Base-by-base conservation (phyloP, 2,888 invertebrate species). In the Mesorhabditis spiculigera region DNA sequence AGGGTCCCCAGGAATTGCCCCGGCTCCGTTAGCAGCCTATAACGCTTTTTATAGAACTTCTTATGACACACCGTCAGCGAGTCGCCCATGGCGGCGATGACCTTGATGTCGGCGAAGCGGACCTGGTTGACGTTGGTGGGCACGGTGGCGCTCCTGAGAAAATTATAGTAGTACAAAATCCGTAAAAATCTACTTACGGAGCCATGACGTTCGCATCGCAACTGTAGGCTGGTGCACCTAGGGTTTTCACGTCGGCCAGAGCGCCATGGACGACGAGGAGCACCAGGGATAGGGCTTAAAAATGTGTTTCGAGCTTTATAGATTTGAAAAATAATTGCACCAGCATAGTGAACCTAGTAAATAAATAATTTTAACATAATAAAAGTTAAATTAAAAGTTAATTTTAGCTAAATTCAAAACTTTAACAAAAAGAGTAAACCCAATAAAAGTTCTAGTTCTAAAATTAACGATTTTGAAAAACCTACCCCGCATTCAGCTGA, bases 41-140 rank as follows among this genome's bases (percentile, higher is more conserved):
- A 65, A 50, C 28, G 13, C 28, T 28, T 28, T 28, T 63, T 10
- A 58, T 58, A 8, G 6, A 13, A 65, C 4, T 4, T 10, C n/a
- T 42, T 65, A 43, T 8, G 28, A 28, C 28, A 43, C 43, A 77
- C 79, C 4, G 81, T 80, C 61, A 80, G 65, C 4, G 81, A 79
- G 65, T 81, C 81, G 63, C 81, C 81, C 28, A 81, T 68, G 0
- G 81, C 81, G 67, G 72, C 79, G 65, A 80, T 74, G 10, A 81
- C 74, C 42, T 78, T 76, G 67, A 81, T 78, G 63, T 81, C 81
- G 10, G 78, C 69, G 62, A 68, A 80, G 16, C 78, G 75, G 42
- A 81, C 78, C 16, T 73, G 71, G 67, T 81, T 73, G 5, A 74
- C 81, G 16, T 69, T 73, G 3, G 75, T 76, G 1, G 81, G 96